Conservation (phyloP, 2,113 vertebrate genomes). For the Choloepus hoffmanni region DNA sequence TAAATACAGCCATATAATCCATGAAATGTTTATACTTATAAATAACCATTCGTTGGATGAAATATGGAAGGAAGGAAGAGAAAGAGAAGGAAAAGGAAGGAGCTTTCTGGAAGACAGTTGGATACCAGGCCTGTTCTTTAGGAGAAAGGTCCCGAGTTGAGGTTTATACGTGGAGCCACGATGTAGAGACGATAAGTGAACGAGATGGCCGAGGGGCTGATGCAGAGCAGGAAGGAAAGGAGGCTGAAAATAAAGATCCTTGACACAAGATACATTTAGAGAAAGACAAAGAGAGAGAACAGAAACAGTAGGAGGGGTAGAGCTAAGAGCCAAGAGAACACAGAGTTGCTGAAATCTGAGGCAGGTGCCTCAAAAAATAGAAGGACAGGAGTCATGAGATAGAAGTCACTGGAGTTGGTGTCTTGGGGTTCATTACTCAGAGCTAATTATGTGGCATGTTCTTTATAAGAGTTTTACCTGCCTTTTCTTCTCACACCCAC, state of each 20-base stretch:
- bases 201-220: fast-evolving
- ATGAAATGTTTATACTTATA: background rate
- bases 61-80: background rate
- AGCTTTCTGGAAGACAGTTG: background rate
- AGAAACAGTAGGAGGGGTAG: background rate
- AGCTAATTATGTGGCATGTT: fast-evolving
- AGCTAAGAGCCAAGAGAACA: background rate
- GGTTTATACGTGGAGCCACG: fast-evolving
- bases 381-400: background rate
- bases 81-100: background rate
- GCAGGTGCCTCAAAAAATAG: background rate
- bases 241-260: background rate
- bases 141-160: background rate
- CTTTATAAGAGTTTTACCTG: background rate
- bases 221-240: fast-evolving
- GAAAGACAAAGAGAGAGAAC: background rate
- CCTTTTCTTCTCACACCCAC: background rate
- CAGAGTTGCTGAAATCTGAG: background rate
- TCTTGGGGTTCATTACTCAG: background rate
- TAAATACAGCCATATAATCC: no score
- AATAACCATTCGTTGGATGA: background rate
- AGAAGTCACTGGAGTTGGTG: background rate
- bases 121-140: background rate
- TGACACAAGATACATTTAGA: fast-evolving
- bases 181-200: background rate